Evolutionary conservation across 2,797 vertebrate genomes (phyloP), one percentile per base, ranked within the genome.

Genomic region (Pseudomugil tenellus): DNA sequence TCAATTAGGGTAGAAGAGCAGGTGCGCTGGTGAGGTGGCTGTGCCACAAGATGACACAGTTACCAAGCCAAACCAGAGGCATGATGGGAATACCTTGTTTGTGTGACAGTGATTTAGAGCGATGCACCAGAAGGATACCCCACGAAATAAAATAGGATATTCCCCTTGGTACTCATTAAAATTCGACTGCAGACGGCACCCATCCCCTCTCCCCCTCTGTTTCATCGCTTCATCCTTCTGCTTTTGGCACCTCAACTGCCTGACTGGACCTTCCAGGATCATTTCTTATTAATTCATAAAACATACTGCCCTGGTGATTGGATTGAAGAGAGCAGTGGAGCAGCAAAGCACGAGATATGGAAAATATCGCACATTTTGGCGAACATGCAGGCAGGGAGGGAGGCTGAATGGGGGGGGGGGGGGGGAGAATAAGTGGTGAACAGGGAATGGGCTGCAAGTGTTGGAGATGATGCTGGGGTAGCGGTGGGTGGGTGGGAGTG

Each of bases 231-330:
- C 89, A 88, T 92, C 90, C 88, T 81, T 81, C 86, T 90, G 87
- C 91, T 86, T 89, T 91, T 91, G 89, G 90, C 84, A 89, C 85
- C 81, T 87, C 82, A 72, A 8, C 28, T 34, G 79, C 90, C 92
- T 94, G 91, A 58, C 86, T 43, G 81, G 95, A 92, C 92, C 79
- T 72, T 93, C 92, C 86, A 83, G 76, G 92, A 95, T 93, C 90
- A 92, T 94, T 94, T 92, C 90, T 93, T 94, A 95, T 95, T 93
- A 96, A 96, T 96, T 95, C 94, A 93, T 93, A 93, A 95, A 96
- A 94, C 93, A 94, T 87, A 90, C 67, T 63, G 7, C 84, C 52
- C 71, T 85, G 63, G 84, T 89, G 94, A 95, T 92, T 85, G 93
- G 93, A 93, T 91, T 81, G 73, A 83, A 81, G 84, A 82, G 91